These are phyloP conservation scores for Tenthredo distinguenda DNA, from an alignment of 2,888 invertebrate genomes.

Conservation along the genomic window DNA sequence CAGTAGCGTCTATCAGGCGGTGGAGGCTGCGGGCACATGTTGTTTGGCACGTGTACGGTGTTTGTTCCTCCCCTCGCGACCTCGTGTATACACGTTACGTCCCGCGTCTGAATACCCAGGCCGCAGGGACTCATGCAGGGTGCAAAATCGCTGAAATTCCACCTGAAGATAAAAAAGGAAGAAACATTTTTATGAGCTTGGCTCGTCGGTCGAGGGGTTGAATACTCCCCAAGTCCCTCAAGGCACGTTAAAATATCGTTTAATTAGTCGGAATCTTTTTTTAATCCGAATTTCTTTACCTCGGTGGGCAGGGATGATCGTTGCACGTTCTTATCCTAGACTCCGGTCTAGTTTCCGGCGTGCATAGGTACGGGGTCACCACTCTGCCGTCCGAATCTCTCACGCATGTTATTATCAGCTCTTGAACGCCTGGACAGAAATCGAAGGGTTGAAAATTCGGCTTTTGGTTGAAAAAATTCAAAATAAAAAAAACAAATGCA, in stretches of 20 bases:
- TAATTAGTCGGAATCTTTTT: not conserved
- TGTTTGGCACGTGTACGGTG: constrained; percentile 95
- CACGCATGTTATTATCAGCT: constrained; percentile 93
- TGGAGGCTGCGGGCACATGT: constrained; percentile 94
- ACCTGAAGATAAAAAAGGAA: constrained; percentile 78
- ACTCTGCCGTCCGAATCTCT: constrained; percentile 92
- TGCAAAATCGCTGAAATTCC: constrained; percentile 94
- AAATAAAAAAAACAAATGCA: not conserved
- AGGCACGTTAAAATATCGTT: not conserved
- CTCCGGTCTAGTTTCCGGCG: constrained; percentile 92
- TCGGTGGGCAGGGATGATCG: constrained; percentile 96
- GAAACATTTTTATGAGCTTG: not conserved
- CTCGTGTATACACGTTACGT: constrained; percentile 93
- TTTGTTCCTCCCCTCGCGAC: constrained; percentile 93
- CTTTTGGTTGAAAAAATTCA: not conserved
- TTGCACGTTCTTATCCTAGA: constrained; percentile 94
- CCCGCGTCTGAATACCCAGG: constrained; percentile 94
- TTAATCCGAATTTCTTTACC: constrained; percentile 78
- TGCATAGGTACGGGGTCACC: constrained; percentile 93
- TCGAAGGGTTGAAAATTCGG: not conserved
- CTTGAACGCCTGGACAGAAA: constrained; percentile 81
- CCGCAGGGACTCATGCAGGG: constrained; percentile 96
- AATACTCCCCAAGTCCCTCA: not conserved
- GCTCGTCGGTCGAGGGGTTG: not conserved
- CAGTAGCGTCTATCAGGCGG: constrained; percentile 95